Evolutionary conservation across 2,888 invertebrate genomes (phyloP).

Genomic region (Tillus elongatus): DNA sequence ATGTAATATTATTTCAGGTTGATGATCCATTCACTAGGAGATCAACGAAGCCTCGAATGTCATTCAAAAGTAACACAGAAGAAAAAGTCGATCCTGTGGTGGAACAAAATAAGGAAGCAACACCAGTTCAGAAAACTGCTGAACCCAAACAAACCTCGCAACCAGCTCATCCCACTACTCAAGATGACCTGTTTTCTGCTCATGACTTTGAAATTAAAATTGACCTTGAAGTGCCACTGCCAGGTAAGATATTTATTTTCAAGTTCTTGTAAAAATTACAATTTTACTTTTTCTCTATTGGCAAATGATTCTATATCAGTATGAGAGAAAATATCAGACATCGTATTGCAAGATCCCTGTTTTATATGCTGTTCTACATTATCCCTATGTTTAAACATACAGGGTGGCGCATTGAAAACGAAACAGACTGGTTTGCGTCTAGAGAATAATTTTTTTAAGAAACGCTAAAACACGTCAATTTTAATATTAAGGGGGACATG

Average conservation of each 20-base stretch:
- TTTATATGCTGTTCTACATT: too few relatives aligned
- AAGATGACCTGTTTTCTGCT: conserved; percentile 47
- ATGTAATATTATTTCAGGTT: conserved; percentile 47
- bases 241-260: conserved; percentile 50
- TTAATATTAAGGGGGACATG: too few relatives aligned
- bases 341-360: too few relatives aligned
- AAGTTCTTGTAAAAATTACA: conserved; percentile 7
- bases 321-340: background rate
- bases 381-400: too few relatives aligned
- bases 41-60: conserved; percentile 82
- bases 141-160: conserved; percentile 25
- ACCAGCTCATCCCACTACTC: conserved; percentile 40
- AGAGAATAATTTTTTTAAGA: too few relatives aligned
- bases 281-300: too few relatives aligned
- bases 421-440: too few relatives aligned
- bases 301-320: background rate
- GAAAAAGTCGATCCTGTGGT: conserved; percentile 34
- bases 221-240: conserved; percentile 75
- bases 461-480: too few relatives aligned
- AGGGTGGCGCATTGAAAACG: too few relatives aligned
- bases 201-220: conserved; percentile 97
- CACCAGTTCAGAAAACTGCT: conserved; percentile 28
- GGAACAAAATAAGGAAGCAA: conserved; percentile 38
- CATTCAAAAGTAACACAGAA: conserved; percentile 54
- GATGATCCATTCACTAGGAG: conserved; percentile 88